These are phyloP conservation scores for Scytalopus superciliaris DNA, from an alignment of 2,113 vertebrate genomes.

Conservation along the genomic window DNA sequence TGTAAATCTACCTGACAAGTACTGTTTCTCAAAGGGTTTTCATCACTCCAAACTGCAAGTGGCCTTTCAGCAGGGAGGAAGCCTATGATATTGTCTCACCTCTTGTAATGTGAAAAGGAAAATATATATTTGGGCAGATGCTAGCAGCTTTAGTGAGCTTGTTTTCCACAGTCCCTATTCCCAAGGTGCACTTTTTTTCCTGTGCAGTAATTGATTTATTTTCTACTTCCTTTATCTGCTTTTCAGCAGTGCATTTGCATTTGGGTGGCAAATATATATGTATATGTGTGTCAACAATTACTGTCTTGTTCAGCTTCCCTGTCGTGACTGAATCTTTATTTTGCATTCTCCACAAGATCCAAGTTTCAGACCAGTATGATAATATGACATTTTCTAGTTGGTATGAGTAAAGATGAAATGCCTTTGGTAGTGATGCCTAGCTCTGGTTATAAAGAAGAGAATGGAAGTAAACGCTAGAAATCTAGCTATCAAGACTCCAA, in stretches of 20 bases:
- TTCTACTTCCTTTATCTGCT: background rate
- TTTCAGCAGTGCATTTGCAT: background rate
- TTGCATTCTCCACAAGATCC: background rate
- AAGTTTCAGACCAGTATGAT: background rate
- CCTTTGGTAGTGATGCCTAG: background rate
- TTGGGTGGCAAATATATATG: background rate
- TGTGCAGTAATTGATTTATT: background rate
- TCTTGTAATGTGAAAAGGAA: background rate
- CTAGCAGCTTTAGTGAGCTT: background rate
- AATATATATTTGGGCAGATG: background rate
- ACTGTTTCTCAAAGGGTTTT: background rate
- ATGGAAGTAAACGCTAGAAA: background rate
- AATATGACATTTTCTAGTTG: background rate
- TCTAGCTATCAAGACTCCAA: background rate
- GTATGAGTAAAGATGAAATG: background rate
- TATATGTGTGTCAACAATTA: background rate
- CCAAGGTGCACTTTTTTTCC: background rate
- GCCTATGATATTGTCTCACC: background rate
- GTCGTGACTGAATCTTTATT: background rate
- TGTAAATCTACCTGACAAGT: background rate
- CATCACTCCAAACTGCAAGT: background rate
- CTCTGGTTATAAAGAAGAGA: background rate
- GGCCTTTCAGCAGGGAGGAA: background rate
- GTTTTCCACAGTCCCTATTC: background rate
- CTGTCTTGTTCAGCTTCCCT: background rate